Evolutionary conservation across 2,113 vertebrate species (phyloP).

Genomic region (Pollachius pollachius): DNA sequence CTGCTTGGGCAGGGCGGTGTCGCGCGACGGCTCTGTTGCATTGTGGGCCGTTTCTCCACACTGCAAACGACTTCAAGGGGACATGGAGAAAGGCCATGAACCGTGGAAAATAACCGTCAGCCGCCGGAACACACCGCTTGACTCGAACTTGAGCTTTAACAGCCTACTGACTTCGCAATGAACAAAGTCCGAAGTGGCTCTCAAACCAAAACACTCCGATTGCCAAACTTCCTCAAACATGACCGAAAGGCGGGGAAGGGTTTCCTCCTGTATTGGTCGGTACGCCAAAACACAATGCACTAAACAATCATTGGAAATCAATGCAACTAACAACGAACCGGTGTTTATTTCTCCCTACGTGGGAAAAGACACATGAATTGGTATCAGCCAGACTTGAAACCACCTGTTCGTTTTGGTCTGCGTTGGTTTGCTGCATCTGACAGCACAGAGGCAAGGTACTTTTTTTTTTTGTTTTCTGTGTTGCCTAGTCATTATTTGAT

Average conservation of each 20-base stretch:
- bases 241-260: slow-evolving; percentile 55
- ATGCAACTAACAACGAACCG: background rate
- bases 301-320: background rate
- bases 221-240: slow-evolving; percentile 38
- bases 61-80: slow-evolving; percentile 44
- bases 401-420: no score
- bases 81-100: slow-evolving; percentile 73
- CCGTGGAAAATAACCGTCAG: slow-evolving; percentile 2
- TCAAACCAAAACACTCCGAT: slow-evolving; percentile 22
- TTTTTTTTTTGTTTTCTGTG: no score
- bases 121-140: background rate
- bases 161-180: slow-evolving; percentile 39
- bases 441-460: no score
- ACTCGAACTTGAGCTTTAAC: slow-evolving; percentile 22
- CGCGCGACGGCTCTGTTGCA: background rate
- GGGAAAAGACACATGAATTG: no score
- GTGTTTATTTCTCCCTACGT: no score
- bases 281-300: background rate
- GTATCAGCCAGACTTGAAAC: no score
- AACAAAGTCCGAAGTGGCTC: slow-evolving; percentile 45
- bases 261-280: background rate
- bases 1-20: slow-evolving; percentile 14
- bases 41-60: slow-evolving; percentile 9
- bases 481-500: no score
- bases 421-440: no score